These are phyloP conservation scores for Poecilus cupreus DNA, from an alignment of 2,888 invertebrate species.

Conservation along the genomic window DNA sequence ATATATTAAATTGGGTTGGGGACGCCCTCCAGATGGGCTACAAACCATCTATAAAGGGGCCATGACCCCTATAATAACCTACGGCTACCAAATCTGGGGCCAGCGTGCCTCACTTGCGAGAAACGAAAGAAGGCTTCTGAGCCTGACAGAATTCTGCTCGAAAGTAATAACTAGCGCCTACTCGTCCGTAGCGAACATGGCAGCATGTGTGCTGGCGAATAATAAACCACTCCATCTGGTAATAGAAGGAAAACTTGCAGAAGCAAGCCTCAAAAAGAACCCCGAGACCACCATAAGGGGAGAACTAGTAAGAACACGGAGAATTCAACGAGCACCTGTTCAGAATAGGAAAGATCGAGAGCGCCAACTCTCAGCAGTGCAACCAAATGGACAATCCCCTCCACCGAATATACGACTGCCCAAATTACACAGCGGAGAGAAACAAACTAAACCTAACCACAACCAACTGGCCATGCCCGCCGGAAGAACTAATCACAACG, in stretches of 20 bases:
- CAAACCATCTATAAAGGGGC: not conserved
- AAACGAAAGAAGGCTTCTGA: not conserved
- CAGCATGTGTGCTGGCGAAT: not conserved
- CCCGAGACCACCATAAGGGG: not conserved
- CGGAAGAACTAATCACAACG: too few relatives aligned
- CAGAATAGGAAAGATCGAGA: too few relatives aligned
- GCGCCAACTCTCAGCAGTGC: too few relatives aligned
- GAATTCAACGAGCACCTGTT: too few relatives aligned
- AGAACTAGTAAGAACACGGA: too few relatives aligned
- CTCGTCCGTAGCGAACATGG: not conserved
- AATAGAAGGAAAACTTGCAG: not conserved
- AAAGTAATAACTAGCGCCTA: not conserved
- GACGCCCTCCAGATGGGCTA: not conserved
- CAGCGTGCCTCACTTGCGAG: not conserved
- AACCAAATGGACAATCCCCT: too few relatives aligned
- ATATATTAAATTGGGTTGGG: not conserved
- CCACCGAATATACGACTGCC: too few relatives aligned
- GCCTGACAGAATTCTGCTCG: not conserved
- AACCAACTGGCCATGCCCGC: too few relatives aligned
- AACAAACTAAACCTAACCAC: too few relatives aligned
- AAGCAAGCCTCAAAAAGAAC: not conserved
- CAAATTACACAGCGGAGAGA: too few relatives aligned
- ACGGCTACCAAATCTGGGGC: not conserved
- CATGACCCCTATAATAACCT: not conserved
- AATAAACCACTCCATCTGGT: not conserved